Evolutionary conservation across 2,113 vertebrate genomes (phyloP), one percentile per base, ranked within the genome.

Genomic region (Sylvia atricapilla): DNA sequence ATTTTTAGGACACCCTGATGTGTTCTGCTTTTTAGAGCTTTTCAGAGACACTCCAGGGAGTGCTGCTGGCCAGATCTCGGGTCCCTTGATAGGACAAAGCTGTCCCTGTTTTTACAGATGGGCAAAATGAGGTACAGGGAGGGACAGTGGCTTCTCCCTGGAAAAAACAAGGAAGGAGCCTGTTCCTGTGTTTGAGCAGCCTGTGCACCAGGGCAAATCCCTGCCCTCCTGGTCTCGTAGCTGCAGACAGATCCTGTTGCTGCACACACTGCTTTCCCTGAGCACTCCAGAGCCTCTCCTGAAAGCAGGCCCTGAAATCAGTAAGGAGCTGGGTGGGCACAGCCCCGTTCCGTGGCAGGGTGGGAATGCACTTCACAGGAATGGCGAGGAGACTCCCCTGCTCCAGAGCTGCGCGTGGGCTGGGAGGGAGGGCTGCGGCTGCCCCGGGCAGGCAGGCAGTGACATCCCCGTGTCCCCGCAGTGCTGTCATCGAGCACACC

Each of bases 401-500:
- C 46, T 31, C 24, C 7, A 11, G 60, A 64, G 63, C 37, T 33
- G 23, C 43, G 9, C 23, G 39, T 35, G 63, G 41, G 56, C 47
- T 10, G 39, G 0, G 79, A 22, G 82, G 15, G 39, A 28, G 83
- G 62, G 75, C 59, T 87, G 87, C 76, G n/a, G 58, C 19, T n/a
- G 41, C 4, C 23, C 17, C n/a, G 2, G 43, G 1, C n/a, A n/a
- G n/a, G 47, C 47, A 22, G 77, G 64, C 20, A 23, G 47, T 31
- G 84, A 47, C 2, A 28, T 11, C 15, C 82, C 37, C 79, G 2
- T 96, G 74, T 28, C 73, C 87, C 84, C 70, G 6, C 90, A 99
- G 99, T 1, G 99, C 99, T 6, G 99, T 99, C 89, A 99, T 99
- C 18, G 99, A 99, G 94, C 99, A 99, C 90, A 99, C 99, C 88